Conservation (phyloP, 2,797 vertebrate species). For the Malacoctenus gilli region DNA sequence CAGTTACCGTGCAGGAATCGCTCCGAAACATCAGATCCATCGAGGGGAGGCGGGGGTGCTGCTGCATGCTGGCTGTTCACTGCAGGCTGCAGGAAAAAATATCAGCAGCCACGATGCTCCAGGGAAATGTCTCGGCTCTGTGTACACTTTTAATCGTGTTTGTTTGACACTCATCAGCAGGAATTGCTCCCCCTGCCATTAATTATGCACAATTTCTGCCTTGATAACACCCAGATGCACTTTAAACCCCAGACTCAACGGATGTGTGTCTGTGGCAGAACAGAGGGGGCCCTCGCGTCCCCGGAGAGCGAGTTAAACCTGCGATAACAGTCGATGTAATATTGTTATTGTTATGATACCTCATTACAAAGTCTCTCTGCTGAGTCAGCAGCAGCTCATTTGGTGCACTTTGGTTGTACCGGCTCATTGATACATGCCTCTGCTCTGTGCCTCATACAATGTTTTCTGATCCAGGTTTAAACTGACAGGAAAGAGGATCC, state of each 20-base stretch:
- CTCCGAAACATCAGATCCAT: slow-evolving; percentile 35
- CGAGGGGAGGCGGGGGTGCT: no score
- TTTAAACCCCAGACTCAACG: slow-evolving; percentile 17
- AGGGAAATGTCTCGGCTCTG: neutral
- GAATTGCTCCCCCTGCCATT: slow-evolving; percentile 3
- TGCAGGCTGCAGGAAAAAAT: slow-evolving; percentile 4
- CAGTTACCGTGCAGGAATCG: slow-evolving; percentile 42
- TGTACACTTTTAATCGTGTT: slow-evolving; percentile 1
- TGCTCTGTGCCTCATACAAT: no score
- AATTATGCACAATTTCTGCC: slow-evolving; percentile 20
- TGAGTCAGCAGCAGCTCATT: slow-evolving; percentile 50
- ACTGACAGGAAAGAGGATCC: no score
- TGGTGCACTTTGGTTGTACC: slow-evolving; percentile 20
- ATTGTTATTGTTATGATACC: slow-evolving; percentile 52
- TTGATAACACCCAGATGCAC: slow-evolving; percentile 9
- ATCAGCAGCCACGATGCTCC: neutral
- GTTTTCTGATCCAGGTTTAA: no score
- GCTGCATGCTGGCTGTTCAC: slow-evolving; percentile 12
- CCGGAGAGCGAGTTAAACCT: slow-evolving; percentile 39
- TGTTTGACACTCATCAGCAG: slow-evolving; percentile 14
- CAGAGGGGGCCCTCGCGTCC: no score
- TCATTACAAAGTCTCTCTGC: slow-evolving; percentile 55
- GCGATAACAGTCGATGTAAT: slow-evolving; percentile 52
- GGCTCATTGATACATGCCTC: no score
- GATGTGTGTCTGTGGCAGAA: slow-evolving; percentile 30